Percentiles rank a stretch among this genome's conserved stretches.
These are phyloP conservation scores for Drosophila ustulata DNA, from an alignment of 2,888 invertebrate genomes.

Conservation along the genomic window DNA sequence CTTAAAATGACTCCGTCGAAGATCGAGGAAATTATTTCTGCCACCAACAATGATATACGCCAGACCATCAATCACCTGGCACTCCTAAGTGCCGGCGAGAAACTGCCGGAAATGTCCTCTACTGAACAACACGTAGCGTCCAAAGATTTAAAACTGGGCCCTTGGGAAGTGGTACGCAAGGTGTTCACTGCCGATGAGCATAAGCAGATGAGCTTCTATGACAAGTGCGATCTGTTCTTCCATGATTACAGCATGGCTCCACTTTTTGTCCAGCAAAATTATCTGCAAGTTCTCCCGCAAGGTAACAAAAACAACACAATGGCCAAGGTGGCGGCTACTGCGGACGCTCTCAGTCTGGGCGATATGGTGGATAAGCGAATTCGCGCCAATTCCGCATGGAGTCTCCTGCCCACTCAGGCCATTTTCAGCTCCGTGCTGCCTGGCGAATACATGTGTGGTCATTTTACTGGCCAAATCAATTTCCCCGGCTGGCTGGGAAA, in stretches of 20 bases:
- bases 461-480: slow-evolving; percentile 91
- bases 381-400: slow-evolving; percentile 93
- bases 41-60: slow-evolving; percentile 96
- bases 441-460: slow-evolving; percentile 93
- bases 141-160: slow-evolving; percentile 96
- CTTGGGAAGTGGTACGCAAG: slow-evolving; percentile 96
- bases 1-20: slow-evolving; percentile 92
- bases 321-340: slow-evolving; percentile 90
- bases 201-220: slow-evolving; percentile 90
- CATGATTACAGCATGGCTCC: slow-evolving; percentile 98
- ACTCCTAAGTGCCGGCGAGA: slow-evolving; percentile 89
- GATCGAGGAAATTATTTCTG: slow-evolving; percentile 92
- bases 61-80: slow-evolving; percentile 96
- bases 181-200: slow-evolving; percentile 94
- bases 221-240: slow-evolving; percentile 97
- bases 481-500: slow-evolving; percentile 99
- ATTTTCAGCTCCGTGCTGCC: slow-evolving; percentile 96
- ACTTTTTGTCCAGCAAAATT: slow-evolving; percentile 99
- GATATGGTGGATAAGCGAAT: slow-evolving; percentile 94
- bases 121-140: slow-evolving; percentile 85
- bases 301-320: slow-evolving; percentile 88
- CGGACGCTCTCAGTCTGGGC: slow-evolving; percentile 94
- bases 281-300: slow-evolving; percentile 92
- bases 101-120: slow-evolving; percentile 67
- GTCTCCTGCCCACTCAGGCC: slow-evolving; percentile 93